Base-by-base conservation (phyloP, 2,888 invertebrate species). In the Strigamia crassipes region DNA sequence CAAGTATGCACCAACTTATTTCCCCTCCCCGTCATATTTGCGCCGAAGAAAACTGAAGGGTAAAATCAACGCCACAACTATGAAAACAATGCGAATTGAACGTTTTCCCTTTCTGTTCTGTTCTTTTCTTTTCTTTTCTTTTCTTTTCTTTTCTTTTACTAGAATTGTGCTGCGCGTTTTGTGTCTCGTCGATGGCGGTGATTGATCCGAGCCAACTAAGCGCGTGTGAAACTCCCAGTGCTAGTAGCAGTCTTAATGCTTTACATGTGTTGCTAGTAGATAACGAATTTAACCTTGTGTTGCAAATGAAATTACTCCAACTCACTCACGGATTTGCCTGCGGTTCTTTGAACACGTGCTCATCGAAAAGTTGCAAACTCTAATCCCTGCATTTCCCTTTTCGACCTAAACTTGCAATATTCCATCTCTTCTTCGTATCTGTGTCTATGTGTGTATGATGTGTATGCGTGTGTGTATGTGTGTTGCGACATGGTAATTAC, bases 1-100 rank as follows among this genome's bases (percentile, higher is more conserved):
- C 41, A 79, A 79, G 41, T 79, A 79, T 79, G 79, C 79, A 79
- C n/a, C 38, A 66, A 66, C 61, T 66, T 66, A 66, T 66, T 66
- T 51, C 18, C n/a, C 27, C 27, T 3, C 27, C 27, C 27, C 27
- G 27, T 18, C 51, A 51, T 51, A 8, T 51, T 51, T 66, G 1
- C 61, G 8, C 61, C 21, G 61, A 23, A 23, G 61, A 66, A 66
- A 23, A 12, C 23, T 1, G 61, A 66, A 23, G 21, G 23, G 23
- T 9, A 23, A 66, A 66, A 66, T 66, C 61, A 23, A 21, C 61
- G 61, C 23, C 23, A 66, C 61, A 66, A 66, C n/a, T 66, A 66
- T 66, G 61, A 66, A 10, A 23, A 66, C 61, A 21, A 66, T 66
- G 61, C 61, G 9, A 21, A 23, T 66, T 12, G 1, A 18, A n/a